Evolutionary conservation across 1,140 invertebrate genomes (phyloP), one percentile per base, ranked within the genome.

Genomic region (Aphaenogaster floridana): DNA sequence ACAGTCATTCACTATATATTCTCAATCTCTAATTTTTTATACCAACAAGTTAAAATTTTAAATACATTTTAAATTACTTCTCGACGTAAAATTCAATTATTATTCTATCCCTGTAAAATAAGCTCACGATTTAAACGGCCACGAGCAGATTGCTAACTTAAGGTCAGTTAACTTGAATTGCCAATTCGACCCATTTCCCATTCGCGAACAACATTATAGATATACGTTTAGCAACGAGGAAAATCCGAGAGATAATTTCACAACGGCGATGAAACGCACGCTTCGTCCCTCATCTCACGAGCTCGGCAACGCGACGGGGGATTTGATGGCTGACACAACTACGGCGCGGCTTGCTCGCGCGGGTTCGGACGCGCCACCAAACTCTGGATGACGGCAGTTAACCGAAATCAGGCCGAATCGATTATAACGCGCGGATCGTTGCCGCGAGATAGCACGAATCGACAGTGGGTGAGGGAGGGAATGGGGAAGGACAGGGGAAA

Each of bases 371-470:
- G 87, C 92, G 83, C 66, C 68, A 88, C 80, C 89, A 92, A 94
- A 94, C 92, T 94, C 93, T 86, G 88, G 90, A 92, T 91, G 92
- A 93, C 92, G 91, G 89, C 90, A 93, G 92, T 93, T 94, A 93
- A 93, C 92, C 92, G 91, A 91, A 93, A 94, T 94, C 92, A 92
- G 90, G 92, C 88, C 83, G 89, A 94, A 94, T 94, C 91, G 92
- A 94, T 94, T 93, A 94, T 93, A 93, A 93, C 92, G 89, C 89
- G 77, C 90, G 88, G 91, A 93, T 93, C 92, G 93, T 92, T 91
- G 90, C 87, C 76, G 81, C 86, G 87, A 86, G 89, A 87, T 92
- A 93, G 89, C 91, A 90, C 78, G 93, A 93, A 93, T 92, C 88
- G 92, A 91, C 92, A 91, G 83, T 86, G 84, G 36, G 39, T 59